Percentiles rank a stretch among this genome's conserved stretches.
Evolutionary conservation across 2,797 vertebrate genomes (phyloP).

Genomic region (Sylvia borin): DNA sequence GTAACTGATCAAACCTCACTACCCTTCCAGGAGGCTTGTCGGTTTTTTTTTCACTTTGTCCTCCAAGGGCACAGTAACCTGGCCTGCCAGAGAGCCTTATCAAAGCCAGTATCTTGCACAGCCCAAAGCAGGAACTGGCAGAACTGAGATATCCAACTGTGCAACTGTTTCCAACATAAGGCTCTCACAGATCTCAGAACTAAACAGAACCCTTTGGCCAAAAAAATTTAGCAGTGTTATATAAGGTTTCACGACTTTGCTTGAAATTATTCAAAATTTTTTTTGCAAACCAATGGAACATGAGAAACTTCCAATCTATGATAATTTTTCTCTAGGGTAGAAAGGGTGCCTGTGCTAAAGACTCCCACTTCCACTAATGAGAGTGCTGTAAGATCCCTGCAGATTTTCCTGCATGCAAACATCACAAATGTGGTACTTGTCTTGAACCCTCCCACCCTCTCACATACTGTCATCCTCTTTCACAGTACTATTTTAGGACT

Average conservation of each 20-base stretch:
- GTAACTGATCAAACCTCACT: not conserved
- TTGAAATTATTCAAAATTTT: fast-evolving
- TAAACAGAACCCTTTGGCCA: not conserved
- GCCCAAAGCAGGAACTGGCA: constrained; percentile 10
- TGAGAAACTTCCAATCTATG: not conserved
- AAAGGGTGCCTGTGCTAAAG: not conserved
- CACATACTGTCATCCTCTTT: not conserved
- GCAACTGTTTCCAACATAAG: not conserved
- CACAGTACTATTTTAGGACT: not conserved
- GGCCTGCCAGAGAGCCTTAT: not conserved
- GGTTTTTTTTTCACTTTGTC: not conserved
- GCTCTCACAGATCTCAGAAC: not conserved
- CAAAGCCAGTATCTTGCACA: not conserved
- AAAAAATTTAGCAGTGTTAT: not conserved
- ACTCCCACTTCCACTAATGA: not conserved
- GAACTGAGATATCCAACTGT: not conserved
- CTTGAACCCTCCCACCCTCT: not conserved
- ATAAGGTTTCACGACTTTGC: not conserved
- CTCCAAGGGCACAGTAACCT: not conserved
- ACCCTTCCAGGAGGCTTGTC: not conserved
- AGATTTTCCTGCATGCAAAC: not conserved
- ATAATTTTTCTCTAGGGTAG: not conserved
- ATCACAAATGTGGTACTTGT: not conserved
- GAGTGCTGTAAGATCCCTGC: not conserved
- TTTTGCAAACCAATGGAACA: not conserved